These are phyloP conservation scores for Phylloscopus trochiloides DNA, from an alignment of 2,113 vertebrate genomes.

Conservation along the genomic window DNA sequence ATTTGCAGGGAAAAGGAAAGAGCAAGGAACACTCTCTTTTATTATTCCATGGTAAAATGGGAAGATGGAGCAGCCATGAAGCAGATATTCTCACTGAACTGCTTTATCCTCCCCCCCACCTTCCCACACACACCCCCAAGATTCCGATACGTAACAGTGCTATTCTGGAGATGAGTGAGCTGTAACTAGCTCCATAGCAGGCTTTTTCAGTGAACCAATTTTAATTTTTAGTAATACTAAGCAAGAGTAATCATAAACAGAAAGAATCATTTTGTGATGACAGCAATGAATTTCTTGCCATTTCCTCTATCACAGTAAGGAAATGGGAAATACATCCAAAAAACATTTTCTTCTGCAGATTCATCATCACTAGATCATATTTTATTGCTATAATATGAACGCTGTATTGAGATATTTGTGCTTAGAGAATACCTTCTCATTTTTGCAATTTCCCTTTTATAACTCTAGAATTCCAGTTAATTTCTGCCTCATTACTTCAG, in stretches of 20 bases:
- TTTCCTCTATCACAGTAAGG: background rate
- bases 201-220: background rate
- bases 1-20: background rate
- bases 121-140: background rate
- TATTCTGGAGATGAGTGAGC: background rate
- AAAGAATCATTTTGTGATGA: background rate
- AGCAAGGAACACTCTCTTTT: background rate
- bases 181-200: background rate
- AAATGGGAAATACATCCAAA: constrained; percentile 12
- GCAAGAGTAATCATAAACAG: background rate
- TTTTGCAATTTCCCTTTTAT: constrained; percentile 30
- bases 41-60: background rate
- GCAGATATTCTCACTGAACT: background rate
- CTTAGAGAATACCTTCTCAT: constrained; percentile 15
- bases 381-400: constrained; percentile 10
- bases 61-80: background rate
- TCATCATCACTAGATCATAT: background rate
- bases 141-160: background rate
- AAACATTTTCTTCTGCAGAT: background rate
- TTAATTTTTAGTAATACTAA: constrained; percentile 8
- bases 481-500: constrained; percentile 42
- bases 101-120: background rate
- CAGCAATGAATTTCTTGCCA: background rate
- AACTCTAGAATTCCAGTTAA: constrained; percentile 30
- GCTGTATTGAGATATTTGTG: background rate